phyloP scores from a whole-genome alignment of 2,888 invertebrate genomes.

The Taenaris catops region DNA sequence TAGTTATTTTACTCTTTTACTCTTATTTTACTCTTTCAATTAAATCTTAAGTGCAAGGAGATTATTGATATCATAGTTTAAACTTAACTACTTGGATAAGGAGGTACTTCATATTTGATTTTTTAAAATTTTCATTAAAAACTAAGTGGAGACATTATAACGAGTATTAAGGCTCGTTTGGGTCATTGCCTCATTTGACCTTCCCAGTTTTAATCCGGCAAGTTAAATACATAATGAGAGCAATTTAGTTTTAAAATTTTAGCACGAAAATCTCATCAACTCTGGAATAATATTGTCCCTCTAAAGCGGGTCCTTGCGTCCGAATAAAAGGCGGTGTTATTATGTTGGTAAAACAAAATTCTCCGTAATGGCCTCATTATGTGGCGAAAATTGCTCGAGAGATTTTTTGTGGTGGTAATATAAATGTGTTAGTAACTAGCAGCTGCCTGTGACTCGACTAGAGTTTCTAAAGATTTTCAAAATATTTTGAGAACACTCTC shows the following conservation, averaged over 20 bases:
- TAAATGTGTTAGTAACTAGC: constrained; percentile 72
- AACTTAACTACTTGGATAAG: too few species aligned
- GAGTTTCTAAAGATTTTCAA: too few species aligned
- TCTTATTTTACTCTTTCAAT: too few species aligned
- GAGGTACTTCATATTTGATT: background rate
- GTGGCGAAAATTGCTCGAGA: constrained; percentile 79
- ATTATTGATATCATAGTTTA: too few species aligned
- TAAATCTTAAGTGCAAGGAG: too few species aligned
- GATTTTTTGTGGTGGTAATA: constrained; percentile 73
- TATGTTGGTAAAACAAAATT: constrained; percentile 80
- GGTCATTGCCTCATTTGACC: constrained; percentile 44
- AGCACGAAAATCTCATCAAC: constrained; percentile 77
- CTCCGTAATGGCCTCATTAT: constrained; percentile 79
- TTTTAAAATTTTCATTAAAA: background rate
- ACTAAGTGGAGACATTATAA: constrained; percentile 8
- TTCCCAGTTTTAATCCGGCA: constrained; percentile 57
- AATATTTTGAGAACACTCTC: too few species aligned
- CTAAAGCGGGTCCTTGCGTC: constrained; percentile 66
- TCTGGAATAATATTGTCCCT: constrained; percentile 74
- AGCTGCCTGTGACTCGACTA: constrained; percentile 2
- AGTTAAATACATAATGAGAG: constrained; percentile 69
- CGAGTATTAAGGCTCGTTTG: constrained; percentile 9
- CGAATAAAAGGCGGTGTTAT: constrained; percentile 76
- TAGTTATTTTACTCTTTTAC: too few species aligned
- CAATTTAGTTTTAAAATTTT: constrained; percentile 73